Evolutionary conservation across 2,797 vertebrate genomes (phyloP), one percentile per base, ranked within the genome.

Genomic region (Cryptoblepharus egeriae): DNA sequence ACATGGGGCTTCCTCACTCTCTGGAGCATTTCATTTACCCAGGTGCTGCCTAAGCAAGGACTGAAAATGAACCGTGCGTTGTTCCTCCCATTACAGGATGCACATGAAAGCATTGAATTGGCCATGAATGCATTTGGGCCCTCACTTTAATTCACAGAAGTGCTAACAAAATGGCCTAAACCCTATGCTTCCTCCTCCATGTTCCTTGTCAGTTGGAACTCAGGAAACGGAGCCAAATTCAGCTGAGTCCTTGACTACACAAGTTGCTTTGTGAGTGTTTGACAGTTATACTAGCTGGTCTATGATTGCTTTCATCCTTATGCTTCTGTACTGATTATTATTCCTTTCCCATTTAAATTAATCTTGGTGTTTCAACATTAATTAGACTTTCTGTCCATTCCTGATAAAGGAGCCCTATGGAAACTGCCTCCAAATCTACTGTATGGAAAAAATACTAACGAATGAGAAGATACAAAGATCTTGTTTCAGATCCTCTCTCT

Each of bases 311-410:
- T 71, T 22, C n/a, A 26, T 80, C 71, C 68, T 28, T 35, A 5
- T 49, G 78, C 61, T 71, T 80, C 42, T 3, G 12, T 71, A 71
- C 37, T 61, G 61, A 80, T 79, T 26, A 35, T 57, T 61, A 42
- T 79, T 71, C 67, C 57, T 71, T 79, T 30, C 67, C 35, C 18
- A 45, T 71, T 60, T 42, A 45, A 79, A 70, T 30, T 79, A 68
- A 60, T 79, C 37, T 71, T 71, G 61, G 78, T 61, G 32, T 61
- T 71, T 71, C 68, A 42, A 45, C 42, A 71, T 42, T 32, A 80
- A 80, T 71, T 80, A n/a, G 57, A 61, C 26, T 49, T 77, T 58
- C 32, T 39, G 24, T 39, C 26, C 60, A 35, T 3, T 78, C 45
- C 32, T 65, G 30, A 65, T 32, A 49, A 11, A 58, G 18, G 11